Evolutionary conservation across 2,888 invertebrate species (phyloP).

Genomic region (Toxonevra muliebris): DNA sequence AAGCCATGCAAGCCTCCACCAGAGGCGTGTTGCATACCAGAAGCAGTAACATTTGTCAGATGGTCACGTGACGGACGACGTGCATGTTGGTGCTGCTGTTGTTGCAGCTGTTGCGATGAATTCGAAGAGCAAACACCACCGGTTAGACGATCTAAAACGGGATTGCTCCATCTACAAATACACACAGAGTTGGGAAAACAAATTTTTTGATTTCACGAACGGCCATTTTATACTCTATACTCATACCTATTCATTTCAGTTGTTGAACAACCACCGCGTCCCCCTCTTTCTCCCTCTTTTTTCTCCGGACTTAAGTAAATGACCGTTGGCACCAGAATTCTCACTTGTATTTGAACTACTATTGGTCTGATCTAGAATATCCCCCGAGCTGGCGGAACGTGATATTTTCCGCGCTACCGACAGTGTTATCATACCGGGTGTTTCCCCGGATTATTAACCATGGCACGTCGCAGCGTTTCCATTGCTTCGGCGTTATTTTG

Average conservation of each 20-base stretch:
- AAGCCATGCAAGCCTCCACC: conserved; percentile 65
- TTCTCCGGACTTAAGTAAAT: conserved; percentile 65
- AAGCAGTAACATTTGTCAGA: conserved; percentile 28
- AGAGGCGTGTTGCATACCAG: conserved; percentile 22
- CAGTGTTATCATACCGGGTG: conserved; percentile 85
- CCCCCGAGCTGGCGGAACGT: conserved; percentile 62
- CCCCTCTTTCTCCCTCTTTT: conserved; percentile 49
- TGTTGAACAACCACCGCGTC: conserved; percentile 42
- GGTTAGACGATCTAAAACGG: conserved; percentile 87
- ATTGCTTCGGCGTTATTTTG: conserved; percentile 94
- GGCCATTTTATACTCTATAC: too few species aligned
- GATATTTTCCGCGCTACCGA: conserved; percentile 83
- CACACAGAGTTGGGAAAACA: neutral
- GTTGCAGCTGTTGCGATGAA: conserved; percentile 52
- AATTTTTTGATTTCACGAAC: neutral
- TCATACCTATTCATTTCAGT: conserved; percentile 62
- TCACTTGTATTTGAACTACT: conserved; percentile 64
- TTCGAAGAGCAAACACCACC: conserved; percentile 70
- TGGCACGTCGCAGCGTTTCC: conserved; percentile 86
- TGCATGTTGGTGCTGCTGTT: conserved; percentile 41
- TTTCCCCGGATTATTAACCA: conserved; percentile 82
- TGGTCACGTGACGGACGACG: conserved; percentile 38
- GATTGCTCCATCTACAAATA: conserved; percentile 76
- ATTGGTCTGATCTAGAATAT: conserved; percentile 58
- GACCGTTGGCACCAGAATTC: conserved; percentile 64